These are phyloP conservation scores for Aplochiton taeniatus DNA, from an alignment of 2,797 vertebrate genomes.

Conservation along the genomic window DNA sequence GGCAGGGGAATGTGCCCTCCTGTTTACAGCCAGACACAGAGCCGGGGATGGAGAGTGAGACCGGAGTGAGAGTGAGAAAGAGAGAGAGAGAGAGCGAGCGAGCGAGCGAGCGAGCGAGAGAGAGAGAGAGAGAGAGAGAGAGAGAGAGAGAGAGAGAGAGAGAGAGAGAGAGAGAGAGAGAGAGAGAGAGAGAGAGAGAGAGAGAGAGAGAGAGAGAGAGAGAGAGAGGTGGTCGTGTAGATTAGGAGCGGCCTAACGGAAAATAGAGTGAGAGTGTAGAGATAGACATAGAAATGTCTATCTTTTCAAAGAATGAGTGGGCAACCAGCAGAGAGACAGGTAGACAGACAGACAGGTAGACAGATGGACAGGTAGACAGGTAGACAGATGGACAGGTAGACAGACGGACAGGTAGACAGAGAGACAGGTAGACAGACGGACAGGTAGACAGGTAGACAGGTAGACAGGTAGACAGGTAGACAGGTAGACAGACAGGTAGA, in stretches of 20 bases:
- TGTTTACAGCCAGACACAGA: slow-evolving; percentile 11
- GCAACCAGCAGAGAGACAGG: not conserved
- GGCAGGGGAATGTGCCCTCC: slow-evolving; percentile 25
- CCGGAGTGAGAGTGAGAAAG: not conserved
- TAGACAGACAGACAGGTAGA: not conserved
- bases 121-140: too few species aligned
- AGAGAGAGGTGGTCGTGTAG: slow-evolving; percentile 11
- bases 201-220: not conserved
- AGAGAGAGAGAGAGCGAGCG: not conserved
- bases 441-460: too few species aligned
- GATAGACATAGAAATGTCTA: slow-evolving; percentile 10
- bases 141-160: not conserved
- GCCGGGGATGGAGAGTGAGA: not conserved
- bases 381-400: slow-evolving; percentile 5
- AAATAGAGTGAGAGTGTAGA: slow-evolving; percentile 27
- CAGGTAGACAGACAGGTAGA: not conserved
- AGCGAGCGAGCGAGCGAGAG: not conserved
- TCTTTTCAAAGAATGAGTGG: too few species aligned
- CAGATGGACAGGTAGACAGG: slow-evolving; percentile 5
- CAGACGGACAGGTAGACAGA: not conserved
- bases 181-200: not conserved
- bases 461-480: slow-evolving; percentile 8
- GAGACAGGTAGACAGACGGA: slow-evolving; percentile 7
- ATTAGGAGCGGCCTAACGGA: slow-evolving; percentile 16
- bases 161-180: not conserved